Base-by-base conservation (phyloP, 2,113 vertebrate genomes). In the Tauraco erythrolophus region DNA sequence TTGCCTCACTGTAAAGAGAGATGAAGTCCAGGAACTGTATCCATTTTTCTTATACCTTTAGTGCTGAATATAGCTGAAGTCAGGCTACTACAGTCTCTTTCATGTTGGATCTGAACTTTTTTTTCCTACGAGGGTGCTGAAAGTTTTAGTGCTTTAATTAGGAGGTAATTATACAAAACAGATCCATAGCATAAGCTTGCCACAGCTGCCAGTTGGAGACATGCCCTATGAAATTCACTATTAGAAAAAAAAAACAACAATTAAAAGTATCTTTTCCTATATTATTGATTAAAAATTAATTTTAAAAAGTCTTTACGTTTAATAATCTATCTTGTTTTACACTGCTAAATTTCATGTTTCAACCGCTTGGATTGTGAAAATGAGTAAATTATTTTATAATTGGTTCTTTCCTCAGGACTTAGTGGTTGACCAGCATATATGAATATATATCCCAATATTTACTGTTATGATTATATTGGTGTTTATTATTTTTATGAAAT, bases 91-190 rank as follows among this genome's bases (percentile, higher is more conserved):
- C 23, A 68, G 17, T 54, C 30, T 70, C 35, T 82, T 53, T 84
- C 30, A 18, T 78, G 19, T 2, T 46, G 53, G 43, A 61, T 53
- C 64, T 74, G 71, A 90, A 48, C 27, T 61, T 43, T 13, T 84
- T 84, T 30, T 64, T 61, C 61, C 68, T 78, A 65, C 60, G 90
- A 95, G 76, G 64, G 62, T 94, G 75, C 17, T 95, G 93, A 84
- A 83, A 82, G 65, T 72, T 87, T 88, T 80, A 92, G 53, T 80
- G 48, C 85, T 92, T 94, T 84, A 79, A 82, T 84, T 68, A 89
- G 81, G 65, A 89, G 60, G 53, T 68, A 92, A 23, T 68, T 53
- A 33, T 71, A 66, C 30, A 64, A 60, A 62, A 37, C 35, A 57
- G 56, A 89, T 82, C 64, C 51, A 41, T 60, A 87, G 43, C 35